Evolutionary conservation across 2,797 vertebrate species (phyloP).

Genomic region (Xyrichtys novacula): DNA sequence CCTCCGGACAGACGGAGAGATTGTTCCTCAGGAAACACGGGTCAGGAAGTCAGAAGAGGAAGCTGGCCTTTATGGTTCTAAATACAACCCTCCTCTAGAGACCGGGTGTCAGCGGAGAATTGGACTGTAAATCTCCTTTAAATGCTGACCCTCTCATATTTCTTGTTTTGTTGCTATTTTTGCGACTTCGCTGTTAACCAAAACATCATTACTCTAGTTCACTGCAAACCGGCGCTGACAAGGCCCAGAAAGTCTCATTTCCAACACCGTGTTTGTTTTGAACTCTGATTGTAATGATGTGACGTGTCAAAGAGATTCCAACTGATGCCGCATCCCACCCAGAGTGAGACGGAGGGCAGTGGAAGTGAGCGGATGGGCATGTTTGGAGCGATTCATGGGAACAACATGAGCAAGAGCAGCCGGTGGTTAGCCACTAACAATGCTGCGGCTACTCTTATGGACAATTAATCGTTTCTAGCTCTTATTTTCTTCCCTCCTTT

Average conservation of each 20-base stretch:
- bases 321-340: conserved; percentile 71
- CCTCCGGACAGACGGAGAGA: conserved; percentile 63
- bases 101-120: conserved; percentile 59
- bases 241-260: conserved; percentile 42
- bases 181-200: conserved; percentile 35
- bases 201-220: conserved; percentile 51
- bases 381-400: conserved; percentile 80
- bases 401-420: conserved; percentile 81
- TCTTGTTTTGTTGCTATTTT: conserved; percentile 63
- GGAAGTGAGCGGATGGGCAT: conserved; percentile 68
- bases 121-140: conserved; percentile 62
- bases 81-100: conserved; percentile 69
- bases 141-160: conserved; percentile 47
- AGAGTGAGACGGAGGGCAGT: conserved; percentile 67
- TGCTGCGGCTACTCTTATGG: conserved; percentile 82
- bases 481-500: conserved; percentile 72
- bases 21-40: conserved; percentile 74
- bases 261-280: conserved; percentile 71
- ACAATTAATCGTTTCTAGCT: conserved; percentile 84
- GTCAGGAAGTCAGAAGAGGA: conserved; percentile 78
- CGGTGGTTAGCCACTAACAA: conserved; percentile 85
- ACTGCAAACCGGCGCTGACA: conserved; percentile 32
- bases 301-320: conserved; percentile 46
- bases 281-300: conserved; percentile 49
- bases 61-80: conserved; percentile 64